Percentiles rank a stretch among this genome's conserved stretches.
Conservation (phyloP, 2,888 invertebrate genomes). For the Pterostichus niger region DNA sequence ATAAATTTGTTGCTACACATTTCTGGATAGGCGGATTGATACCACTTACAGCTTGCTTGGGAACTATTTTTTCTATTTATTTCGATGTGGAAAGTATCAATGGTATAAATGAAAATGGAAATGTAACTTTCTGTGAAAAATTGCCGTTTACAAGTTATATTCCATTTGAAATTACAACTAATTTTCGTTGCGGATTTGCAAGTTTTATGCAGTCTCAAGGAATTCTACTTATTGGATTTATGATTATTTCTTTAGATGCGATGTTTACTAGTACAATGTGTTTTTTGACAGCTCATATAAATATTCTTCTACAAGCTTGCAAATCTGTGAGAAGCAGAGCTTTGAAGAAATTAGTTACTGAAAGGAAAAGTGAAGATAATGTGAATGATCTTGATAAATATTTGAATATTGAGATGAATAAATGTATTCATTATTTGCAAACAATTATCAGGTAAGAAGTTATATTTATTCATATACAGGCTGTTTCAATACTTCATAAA, state of each 20-base stretch:
- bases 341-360: not conserved
- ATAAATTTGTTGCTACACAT: constrained; percentile 8
- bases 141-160: constrained; percentile 48
- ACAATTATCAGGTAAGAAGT: constrained; percentile 33
- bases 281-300: constrained; percentile 24
- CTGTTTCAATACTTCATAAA: too few species aligned
- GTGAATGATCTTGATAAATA: not conserved
- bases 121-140: constrained; percentile 26
- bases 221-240: not conserved
- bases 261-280: constrained; percentile 31
- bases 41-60: constrained; percentile 4
- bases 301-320: constrained; percentile 13
- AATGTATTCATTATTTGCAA: constrained; percentile 27
- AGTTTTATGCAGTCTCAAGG: constrained; percentile 22
- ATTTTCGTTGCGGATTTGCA: not conserved
- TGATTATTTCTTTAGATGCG: constrained; percentile 30
- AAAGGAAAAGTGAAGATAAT: not conserved
- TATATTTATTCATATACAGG: not conserved
- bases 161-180: constrained; percentile 25
- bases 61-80: constrained; percentile 8
- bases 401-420: constrained; percentile 35
- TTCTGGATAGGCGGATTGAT: constrained; percentile 25
- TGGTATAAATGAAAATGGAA: constrained; percentile 17
- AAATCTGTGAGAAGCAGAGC: not conserved
- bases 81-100: constrained; percentile 27